Evolutionary conservation across 2,113 vertebrate genomes (phyloP), one percentile per base, ranked within the genome.

Genomic region (Eulemur rufifrons): DNA sequence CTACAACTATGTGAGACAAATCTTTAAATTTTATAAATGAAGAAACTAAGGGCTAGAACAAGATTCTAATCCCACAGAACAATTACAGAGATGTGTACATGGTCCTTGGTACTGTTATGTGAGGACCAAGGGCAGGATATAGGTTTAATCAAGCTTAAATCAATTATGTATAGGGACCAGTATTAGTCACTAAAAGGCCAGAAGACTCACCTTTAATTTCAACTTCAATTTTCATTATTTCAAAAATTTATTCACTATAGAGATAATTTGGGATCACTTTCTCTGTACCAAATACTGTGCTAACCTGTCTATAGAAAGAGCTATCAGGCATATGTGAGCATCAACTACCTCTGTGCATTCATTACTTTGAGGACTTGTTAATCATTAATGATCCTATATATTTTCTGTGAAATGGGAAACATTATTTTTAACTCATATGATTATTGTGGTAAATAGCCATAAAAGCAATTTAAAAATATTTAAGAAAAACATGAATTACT

Each of bases 381-480:
- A 45, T 93, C 45, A 77, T 87, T 92, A 34, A 93, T 76, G 52
- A 39, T 47, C 27, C 5, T 82, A 11, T n/a, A 71, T 61, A 50
- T 85, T 86, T 45, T 82, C 76, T 91, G 39, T 94, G 59, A 94
- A 84, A 89, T 34, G 7, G 18, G 42, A 74, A 91, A 83, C 4
- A 50, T 81, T 61, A 86, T 63, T 68, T 78, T 82, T 66, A 86
- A 94, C 8, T 66, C 10, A 78, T 9, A 68, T 29, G 14, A 50
- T 73, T 39, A 92, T 73, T 94, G 29, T 91, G 18, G 95, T 89
- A 88, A 95, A 87, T 69, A 52, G 21, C 14, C 78, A 69, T 39
- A 47, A 59, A 86, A 96, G 85, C 20, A 91, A 95, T 88, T 84
- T 95, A 63, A 83, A 94, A 93, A n/a, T 25, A 86, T 39, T 89